A percentile compares a stretch with the other conserved stretches of the same genome.
phyloP scores from a whole-genome alignment of 2,113 vertebrate genomes.

The Pituophis catenifer region DNA sequence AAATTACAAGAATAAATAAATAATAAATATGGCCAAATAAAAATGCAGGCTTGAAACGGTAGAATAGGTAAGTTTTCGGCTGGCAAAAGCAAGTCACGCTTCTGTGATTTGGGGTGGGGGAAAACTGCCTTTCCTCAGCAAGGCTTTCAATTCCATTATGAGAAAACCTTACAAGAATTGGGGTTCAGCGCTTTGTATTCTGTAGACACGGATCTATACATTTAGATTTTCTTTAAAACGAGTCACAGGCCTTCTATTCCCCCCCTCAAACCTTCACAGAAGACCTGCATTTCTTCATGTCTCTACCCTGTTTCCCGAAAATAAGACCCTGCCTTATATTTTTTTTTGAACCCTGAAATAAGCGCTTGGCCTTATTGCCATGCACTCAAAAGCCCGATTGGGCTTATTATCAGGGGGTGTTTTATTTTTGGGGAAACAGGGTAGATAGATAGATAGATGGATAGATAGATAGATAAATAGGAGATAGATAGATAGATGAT shows the following conservation, averaged over 20 bases:
- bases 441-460: no score
- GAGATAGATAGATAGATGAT: no score
- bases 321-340: no score
- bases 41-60: not conserved
- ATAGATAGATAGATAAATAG: no score
- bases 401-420: no score
- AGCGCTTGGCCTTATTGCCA: no score
- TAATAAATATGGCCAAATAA: not conserved
- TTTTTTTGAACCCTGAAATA: no score
- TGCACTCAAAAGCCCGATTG: no score
- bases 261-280: not conserved
- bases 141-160: not conserved
- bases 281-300: not conserved
- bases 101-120: no score
- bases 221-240: not conserved
- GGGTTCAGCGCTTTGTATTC: no score
- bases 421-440: no score
- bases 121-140: not conserved
- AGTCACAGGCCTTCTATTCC: not conserved
- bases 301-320: not conserved
- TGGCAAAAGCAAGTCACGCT: not conserved
- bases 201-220: rapidly evolving
- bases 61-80: not conserved
- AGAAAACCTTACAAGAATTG: not conserved
- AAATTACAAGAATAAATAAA: not conserved